Percentiles rank a stretch among this genome's conserved stretches.
Conservation (phyloP, 2,888 invertebrate genomes). For the Drosophila ustulata region DNA sequence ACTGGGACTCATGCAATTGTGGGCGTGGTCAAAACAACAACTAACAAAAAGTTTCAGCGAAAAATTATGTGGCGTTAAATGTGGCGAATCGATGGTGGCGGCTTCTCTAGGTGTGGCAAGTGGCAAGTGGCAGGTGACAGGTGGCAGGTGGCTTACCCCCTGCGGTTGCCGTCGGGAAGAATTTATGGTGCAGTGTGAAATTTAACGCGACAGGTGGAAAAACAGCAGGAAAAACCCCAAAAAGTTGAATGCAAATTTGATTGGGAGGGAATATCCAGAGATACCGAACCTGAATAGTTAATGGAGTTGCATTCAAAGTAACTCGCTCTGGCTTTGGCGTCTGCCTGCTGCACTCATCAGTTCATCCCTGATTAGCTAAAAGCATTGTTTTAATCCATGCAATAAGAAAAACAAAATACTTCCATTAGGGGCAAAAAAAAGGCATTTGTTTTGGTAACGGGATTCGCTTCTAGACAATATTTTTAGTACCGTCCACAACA, state of each 20-base stretch:
- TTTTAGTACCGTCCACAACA: conserved; percentile 41
- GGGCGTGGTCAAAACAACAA: conserved; percentile 58
- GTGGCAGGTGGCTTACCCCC: conserved; percentile 59
- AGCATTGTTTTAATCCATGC: conserved; percentile 41
- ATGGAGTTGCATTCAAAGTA: conserved; percentile 5
- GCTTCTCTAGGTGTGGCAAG: conserved; percentile 3
- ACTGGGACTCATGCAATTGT: conserved; percentile 32
- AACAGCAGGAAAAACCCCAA: conserved; percentile 45
- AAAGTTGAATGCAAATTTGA: conserved; percentile 69
- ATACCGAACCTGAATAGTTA: conserved; percentile 8
- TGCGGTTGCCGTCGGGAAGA: conserved; percentile 73
- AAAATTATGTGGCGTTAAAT: conserved; percentile 81
- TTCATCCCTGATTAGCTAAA: conserved; percentile 36
- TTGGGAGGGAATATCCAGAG: background rate
- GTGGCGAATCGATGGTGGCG: conserved; percentile 65
- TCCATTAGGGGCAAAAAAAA: conserved; percentile 33
- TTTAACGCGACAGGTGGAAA: conserved; percentile 80
- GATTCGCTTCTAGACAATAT: background rate
- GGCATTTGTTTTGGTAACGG: conserved; percentile 1
- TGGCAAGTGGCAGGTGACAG: conserved; percentile 14
- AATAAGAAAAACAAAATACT: conserved; percentile 20
- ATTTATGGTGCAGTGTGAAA: conserved; percentile 79
- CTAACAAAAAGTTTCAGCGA: conserved; percentile 72
- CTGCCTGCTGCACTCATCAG: conserved; percentile 5
- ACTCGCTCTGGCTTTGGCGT: background rate